phyloP scores from a whole-genome alignment of 2,797 vertebrate species.

The Sebastes itinus region DNA sequence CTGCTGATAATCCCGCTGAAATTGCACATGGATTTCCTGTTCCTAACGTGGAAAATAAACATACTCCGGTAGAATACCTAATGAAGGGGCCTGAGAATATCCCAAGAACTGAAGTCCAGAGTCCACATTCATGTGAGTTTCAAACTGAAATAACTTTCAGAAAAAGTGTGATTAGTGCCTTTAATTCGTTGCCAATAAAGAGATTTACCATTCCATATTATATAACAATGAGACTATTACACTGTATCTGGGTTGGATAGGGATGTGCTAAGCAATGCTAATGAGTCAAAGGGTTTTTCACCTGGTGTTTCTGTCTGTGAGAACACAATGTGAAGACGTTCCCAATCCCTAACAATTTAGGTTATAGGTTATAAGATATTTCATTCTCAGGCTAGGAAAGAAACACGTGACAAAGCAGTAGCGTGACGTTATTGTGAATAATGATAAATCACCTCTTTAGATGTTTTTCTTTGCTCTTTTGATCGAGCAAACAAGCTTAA shows the following conservation, averaged over 20 bases:
- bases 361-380: too few relatives aligned
- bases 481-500: too few relatives aligned
- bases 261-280: neutral
- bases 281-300: neutral
- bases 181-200: slow-evolving; percentile 4
- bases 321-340: neutral
- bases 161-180: neutral
- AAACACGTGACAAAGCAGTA: too few relatives aligned
- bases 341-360: neutral
- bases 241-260: neutral
- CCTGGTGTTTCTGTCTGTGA: neutral
- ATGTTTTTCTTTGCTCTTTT: too few relatives aligned
- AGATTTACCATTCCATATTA: neutral
- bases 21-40: slow-evolving; percentile 79
- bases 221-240: neutral
- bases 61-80: slow-evolving; percentile 50
- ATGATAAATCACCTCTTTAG: too few relatives aligned
- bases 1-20: slow-evolving; percentile 75
- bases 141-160: slow-evolving; percentile 6
- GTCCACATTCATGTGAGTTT: neutral
- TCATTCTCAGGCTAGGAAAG: too few relatives aligned
- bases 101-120: neutral
- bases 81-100: slow-evolving; percentile 37
- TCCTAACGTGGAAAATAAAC: slow-evolving; percentile 70
- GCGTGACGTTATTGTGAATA: too few relatives aligned